Conservation (phyloP, 2,888 invertebrate species). For the Corythucha ciliata region DNA sequence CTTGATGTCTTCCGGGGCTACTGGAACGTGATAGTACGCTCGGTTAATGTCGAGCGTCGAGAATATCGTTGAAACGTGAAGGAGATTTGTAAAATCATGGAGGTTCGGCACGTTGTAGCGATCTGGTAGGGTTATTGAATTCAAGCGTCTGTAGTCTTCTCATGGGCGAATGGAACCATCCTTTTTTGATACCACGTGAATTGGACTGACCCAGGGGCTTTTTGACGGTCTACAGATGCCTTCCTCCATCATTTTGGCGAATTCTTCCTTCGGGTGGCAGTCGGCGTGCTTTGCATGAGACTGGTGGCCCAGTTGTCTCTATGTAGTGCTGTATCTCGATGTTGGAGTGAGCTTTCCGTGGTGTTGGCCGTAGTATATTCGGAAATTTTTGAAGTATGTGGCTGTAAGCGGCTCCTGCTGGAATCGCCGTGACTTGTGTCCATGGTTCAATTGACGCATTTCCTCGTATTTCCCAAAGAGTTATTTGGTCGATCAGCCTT, state of each 20-base stretch:
- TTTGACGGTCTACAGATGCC: constrained; percentile 42
- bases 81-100: constrained; percentile 34
- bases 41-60: constrained; percentile 37
- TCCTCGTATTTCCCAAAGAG: too few species aligned
- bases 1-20: constrained; percentile 29
- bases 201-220: constrained; percentile 38
- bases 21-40: constrained; percentile 41
- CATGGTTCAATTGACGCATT: too few species aligned
- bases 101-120: constrained; percentile 38
- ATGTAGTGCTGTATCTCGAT: constrained; percentile 8
- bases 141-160: constrained; percentile 36
- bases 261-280: constrained; percentile 37
- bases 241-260: constrained; percentile 38
- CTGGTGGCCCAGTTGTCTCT: constrained; percentile 32
- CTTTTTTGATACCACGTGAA: constrained; percentile 35
- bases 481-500: too few species aligned
- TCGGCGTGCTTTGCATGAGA: constrained; percentile 37
- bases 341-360: too few species aligned
- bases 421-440: too few species aligned
- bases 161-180: constrained; percentile 38
- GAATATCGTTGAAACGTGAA: constrained; percentile 36
- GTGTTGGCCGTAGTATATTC: too few species aligned
- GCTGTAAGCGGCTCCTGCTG: too few species aligned
- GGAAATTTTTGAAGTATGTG: too few species aligned
- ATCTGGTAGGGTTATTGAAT: constrained; percentile 37